phyloP scores from a whole-genome alignment of 2,113 vertebrate species.

The Cynocephalus volans region DNA sequence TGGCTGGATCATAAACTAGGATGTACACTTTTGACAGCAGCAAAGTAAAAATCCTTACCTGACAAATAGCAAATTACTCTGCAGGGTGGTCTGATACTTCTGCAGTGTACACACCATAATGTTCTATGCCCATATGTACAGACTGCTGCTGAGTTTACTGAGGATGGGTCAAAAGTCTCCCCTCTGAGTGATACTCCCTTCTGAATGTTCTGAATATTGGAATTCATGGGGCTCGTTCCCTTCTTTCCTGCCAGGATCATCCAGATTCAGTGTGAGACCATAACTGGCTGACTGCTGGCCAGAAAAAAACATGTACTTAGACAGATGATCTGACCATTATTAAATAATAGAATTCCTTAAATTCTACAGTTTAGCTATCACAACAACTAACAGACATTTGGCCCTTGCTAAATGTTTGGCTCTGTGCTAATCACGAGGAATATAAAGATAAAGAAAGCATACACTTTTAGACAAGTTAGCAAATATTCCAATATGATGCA shows the following conservation, averaged over 20 bases:
- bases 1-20: neutral
- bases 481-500: neutral
- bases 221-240: neutral
- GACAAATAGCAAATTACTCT: neutral
- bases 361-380: constrained; percentile 58
- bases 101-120: neutral
- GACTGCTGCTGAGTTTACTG: neutral
- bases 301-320: constrained; percentile 9
- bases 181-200: neutral
- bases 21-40: neutral
- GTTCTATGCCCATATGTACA: neutral
- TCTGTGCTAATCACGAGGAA: neutral
- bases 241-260: constrained; percentile 41
- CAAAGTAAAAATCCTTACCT: constrained; percentile 10
- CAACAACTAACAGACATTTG: constrained; percentile 45
- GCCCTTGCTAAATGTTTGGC: neutral
- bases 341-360: constrained; percentile 65
- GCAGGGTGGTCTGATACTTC: neutral
- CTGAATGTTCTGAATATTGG: neutral
- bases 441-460: constrained; percentile 4
- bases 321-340: constrained; percentile 16
- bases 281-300: neutral
- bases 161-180: neutral
- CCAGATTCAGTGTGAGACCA: constrained; percentile 49
- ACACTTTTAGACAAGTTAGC: neutral